Base-by-base conservation (phyloP, 2,888 invertebrate genomes). In the Xylophagus ater region DNA sequence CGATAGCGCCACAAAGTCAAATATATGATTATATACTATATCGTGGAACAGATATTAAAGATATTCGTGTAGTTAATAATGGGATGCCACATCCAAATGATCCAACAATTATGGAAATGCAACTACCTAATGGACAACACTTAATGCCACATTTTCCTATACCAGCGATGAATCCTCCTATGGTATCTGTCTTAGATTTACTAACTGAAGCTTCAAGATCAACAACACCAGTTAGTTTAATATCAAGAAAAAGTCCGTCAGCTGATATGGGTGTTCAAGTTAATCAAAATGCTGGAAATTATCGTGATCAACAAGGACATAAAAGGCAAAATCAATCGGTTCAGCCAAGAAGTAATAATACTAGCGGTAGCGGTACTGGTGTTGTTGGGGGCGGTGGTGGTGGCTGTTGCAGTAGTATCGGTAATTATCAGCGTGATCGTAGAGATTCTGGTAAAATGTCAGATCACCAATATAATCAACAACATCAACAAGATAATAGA, bases 1-100 rank as follows among this genome's bases (percentile, higher is more conserved):
- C 92, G 45, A 93, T 98, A 40, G 88, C 94, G 37, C 89, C 94
- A 14, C 85, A 96, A 64, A 92, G 89, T 68, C 96, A 98, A 67
- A 85, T 97, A 39, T 98, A 94, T 66, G 97, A 97, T 62, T 97
- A 94, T 68, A 98, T 98, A 57, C 76, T 97, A 53, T 98, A 98
- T 69, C 78, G 96, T 51, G 97, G 97, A 32, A 82, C 89, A 49
- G 98, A 99, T 66, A 98, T 98, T 59, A 98, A 98, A 70, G 97
- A 98, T 65, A 89, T 98, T 57, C 78, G 92, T 63, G 93, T 98
- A 35, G 83, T 96, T 44, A 88, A 86, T 67, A 84, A 81, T 71
- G 81, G 80, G 37, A 77, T 81, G 48, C 78, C 84, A 36, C 71
- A 88, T 57, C 86, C 89, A 47, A 92, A 93, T 69, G 98, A 98